These are phyloP conservation scores for Guaruba guarouba DNA, from an alignment of 2,113 vertebrate genomes.

Conservation along the genomic window DNA sequence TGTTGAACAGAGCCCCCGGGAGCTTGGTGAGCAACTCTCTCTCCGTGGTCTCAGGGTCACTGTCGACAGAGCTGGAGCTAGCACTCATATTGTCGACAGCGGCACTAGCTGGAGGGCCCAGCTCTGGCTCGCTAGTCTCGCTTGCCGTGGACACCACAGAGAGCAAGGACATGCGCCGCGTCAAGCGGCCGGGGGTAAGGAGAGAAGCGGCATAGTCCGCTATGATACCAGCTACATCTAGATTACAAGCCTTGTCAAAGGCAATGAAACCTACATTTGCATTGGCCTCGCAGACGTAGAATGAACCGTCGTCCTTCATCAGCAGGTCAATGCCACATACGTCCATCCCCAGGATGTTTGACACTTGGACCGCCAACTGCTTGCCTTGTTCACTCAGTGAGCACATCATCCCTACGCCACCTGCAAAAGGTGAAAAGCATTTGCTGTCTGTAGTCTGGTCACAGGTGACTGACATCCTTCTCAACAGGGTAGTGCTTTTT, in stretches of 20 bases:
- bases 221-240: constrained; percentile 84
- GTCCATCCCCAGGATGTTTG: constrained; percentile 83
- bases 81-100: constrained; percentile 84
- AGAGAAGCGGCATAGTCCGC: constrained; percentile 83
- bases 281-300: constrained; percentile 84
- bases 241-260: constrained; percentile 85
- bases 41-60: constrained; percentile 83
- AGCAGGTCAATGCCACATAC: constrained; percentile 83
- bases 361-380: constrained; percentile 81
- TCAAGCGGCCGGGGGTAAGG: constrained; percentile 81
- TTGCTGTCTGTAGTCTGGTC: background rate
- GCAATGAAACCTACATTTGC: constrained; percentile 86
- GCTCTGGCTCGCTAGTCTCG: constrained; percentile 82
- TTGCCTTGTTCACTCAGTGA: constrained; percentile 82
- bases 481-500: background rate
- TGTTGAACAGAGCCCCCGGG: constrained; percentile 82
- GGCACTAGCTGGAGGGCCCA: constrained; percentile 79
- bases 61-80: constrained; percentile 86
- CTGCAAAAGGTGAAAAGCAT: constrained; percentile 50
- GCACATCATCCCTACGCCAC: constrained; percentile 84
- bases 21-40: constrained; percentile 83
- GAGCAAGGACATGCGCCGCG: constrained; percentile 83
- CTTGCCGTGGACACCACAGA: constrained; percentile 84
- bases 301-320: constrained; percentile 82
- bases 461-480: background rate